A percentile compares a stretch with the other conserved stretches of the same genome.
These are phyloP conservation scores for Ctenoplectra terminalis DNA, from an alignment of 1,140 invertebrate genomes.

Conservation along the genomic window DNA sequence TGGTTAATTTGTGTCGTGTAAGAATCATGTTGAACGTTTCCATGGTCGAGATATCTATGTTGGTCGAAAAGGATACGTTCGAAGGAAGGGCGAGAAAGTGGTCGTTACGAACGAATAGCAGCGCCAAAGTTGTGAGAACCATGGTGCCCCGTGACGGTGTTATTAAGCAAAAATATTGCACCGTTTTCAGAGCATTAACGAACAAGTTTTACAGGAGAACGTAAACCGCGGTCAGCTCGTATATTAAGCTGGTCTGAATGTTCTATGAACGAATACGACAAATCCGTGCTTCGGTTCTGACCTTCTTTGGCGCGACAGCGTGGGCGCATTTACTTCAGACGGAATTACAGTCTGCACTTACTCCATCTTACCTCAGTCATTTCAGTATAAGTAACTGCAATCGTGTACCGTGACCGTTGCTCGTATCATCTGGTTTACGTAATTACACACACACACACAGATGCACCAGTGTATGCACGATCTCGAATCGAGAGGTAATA, in stretches of 20 bases:
- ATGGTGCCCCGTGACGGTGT: conserved; percentile 1
- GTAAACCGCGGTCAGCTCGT: conserved; percentile 30
- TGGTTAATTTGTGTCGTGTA: neutral
- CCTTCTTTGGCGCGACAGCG: conserved; percentile 64
- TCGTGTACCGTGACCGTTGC: conserved; percentile 66
- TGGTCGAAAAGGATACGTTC: neutral
- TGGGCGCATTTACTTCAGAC: conserved; percentile 66
- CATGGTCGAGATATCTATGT: neutral
- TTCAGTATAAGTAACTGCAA: conserved; percentile 64
- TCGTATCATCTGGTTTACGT: conserved; percentile 66
- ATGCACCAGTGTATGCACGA: neutral
- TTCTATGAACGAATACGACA: conserved; percentile 61
- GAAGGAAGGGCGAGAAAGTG: conserved; percentile 24
- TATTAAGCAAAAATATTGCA: conserved; percentile 39
- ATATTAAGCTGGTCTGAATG: conserved; percentile 31
- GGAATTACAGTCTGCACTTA: conserved; percentile 67
- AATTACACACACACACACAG: conserved; percentile 53
- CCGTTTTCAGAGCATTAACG: conserved; percentile 49
- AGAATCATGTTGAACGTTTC: neutral
- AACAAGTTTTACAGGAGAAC: conserved; percentile 34
- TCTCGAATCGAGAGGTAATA: conserved; percentile 24
- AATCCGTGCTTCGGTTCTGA: conserved; percentile 60
- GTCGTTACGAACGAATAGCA: neutral
- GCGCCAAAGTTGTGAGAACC: conserved; percentile 10
- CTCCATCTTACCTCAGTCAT: conserved; percentile 60